Conservation (phyloP, 2,113 vertebrate genomes). For the Pantherophis guttatus region DNA sequence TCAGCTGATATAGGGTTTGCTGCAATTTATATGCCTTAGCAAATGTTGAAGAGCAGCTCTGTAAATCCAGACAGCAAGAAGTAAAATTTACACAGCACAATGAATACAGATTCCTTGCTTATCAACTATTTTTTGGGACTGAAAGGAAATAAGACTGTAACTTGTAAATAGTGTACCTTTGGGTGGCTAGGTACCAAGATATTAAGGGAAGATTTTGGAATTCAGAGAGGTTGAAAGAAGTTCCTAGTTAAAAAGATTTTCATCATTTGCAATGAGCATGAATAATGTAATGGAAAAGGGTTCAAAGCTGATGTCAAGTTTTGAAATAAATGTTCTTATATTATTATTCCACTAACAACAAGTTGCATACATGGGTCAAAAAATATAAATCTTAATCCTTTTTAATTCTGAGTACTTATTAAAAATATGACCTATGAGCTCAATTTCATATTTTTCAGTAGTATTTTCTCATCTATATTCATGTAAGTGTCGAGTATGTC, state of each 20-base stretch:
- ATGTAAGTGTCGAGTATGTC: neutral
- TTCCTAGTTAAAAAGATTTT: neutral
- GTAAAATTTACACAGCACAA: neutral
- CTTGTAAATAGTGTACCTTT: neutral
- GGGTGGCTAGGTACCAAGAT: neutral
- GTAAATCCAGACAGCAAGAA: neutral
- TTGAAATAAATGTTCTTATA: neutral
- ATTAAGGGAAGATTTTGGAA: neutral
- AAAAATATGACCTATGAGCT: neutral
- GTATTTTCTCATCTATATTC: neutral
- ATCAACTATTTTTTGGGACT: conserved; percentile 10
- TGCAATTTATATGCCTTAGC: neutral
- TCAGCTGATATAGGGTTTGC: neutral
- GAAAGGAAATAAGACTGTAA: conserved; percentile 8
- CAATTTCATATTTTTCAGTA: neutral
- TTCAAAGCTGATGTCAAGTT: neutral
- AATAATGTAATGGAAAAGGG: neutral
- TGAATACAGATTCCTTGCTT: conserved; percentile 9
- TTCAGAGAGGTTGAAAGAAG: neutral
- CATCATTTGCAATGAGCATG: neutral
- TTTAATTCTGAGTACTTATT: neutral
- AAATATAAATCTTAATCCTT: neutral
- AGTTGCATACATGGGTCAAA: neutral
- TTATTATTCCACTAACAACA: neutral
- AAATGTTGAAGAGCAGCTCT: neutral